A percentile compares a stretch with the other conserved stretches of the same genome.
Conservation (phyloP, 2,113 vertebrate genomes). For the Cyprinodon tularosa region DNA sequence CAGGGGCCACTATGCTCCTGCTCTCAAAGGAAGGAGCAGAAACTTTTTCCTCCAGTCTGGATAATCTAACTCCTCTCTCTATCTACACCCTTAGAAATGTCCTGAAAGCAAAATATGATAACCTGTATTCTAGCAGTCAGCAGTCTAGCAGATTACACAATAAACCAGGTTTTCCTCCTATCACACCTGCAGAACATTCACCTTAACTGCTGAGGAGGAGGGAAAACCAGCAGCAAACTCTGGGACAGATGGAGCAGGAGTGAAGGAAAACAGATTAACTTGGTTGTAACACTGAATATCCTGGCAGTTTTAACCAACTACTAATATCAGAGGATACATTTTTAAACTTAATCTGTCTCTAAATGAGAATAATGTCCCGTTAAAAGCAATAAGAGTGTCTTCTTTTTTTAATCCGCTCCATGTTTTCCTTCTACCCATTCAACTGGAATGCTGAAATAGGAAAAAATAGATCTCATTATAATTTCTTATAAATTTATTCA, state of each 20-base stretch:
- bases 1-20: neutral
- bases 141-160: no score
- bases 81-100: neutral
- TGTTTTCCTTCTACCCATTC: neutral
- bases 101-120: neutral
- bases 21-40: neutral
- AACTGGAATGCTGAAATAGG: neutral
- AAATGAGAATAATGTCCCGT: neutral
- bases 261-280: neutral
- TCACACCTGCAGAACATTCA: slow-evolving; percentile 22
- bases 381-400: neutral
- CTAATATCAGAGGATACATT: neutral
- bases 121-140: no score
- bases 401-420: neutral
- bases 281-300: neutral
- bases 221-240: slow-evolving; percentile 10
- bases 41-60: neutral
- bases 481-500: no score
- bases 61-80: neutral
- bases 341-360: neutral
- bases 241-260: slow-evolving; percentile 2
- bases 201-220: slow-evolving; percentile 8
- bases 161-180: neutral
- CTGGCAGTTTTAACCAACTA: neutral
- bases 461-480: neutral